Percentiles rank a stretch among this genome's conserved stretches.
phyloP scores from a whole-genome alignment of 2,888 invertebrate species.

The Agapetus fuscipes region DNA sequence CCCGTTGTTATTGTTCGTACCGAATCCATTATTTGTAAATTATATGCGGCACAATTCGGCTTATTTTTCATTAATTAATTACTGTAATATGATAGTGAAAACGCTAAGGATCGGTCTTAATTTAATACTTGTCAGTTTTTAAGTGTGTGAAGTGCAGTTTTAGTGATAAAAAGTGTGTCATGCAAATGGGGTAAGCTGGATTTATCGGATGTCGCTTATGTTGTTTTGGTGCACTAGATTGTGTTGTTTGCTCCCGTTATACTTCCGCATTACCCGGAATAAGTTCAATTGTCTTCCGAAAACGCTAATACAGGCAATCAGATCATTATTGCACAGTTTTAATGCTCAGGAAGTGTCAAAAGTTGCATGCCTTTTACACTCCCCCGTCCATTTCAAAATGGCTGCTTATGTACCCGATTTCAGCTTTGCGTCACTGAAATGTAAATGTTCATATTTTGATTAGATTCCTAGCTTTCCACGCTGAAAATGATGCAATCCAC shows the following conservation, averaged over 20 bases:
- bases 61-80: slow-evolving; percentile 49
- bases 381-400: slow-evolving; percentile 51
- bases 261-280: no score
- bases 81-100: slow-evolving; percentile 44
- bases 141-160: slow-evolving; percentile 36
- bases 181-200: slow-evolving; percentile 64
- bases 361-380: slow-evolving; percentile 47
- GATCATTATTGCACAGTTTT: slow-evolving; percentile 3
- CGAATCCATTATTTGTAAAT: slow-evolving; percentile 64
- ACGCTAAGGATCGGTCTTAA: slow-evolving; percentile 41
- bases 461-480: no score
- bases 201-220: slow-evolving; percentile 49
- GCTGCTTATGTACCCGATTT: slow-evolving; percentile 50
- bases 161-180: slow-evolving; percentile 60
- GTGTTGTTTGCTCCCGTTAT: slow-evolving; percentile 9
- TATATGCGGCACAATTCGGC: slow-evolving; percentile 57
- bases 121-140: slow-evolving; percentile 44
- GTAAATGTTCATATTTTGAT: slow-evolving; percentile 18
- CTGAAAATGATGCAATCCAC: no score
- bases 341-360: slow-evolving; percentile 34
- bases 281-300: no score
- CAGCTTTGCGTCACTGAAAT: slow-evolving; percentile 48
- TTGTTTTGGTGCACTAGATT: slow-evolving; percentile 42
- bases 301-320: no score
- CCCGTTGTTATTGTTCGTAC: slow-evolving; percentile 98